Evolutionary conservation across 2,888 invertebrate species (phyloP), one percentile per base, ranked within the genome.

Genomic region (Cepaea hortensis): DNA sequence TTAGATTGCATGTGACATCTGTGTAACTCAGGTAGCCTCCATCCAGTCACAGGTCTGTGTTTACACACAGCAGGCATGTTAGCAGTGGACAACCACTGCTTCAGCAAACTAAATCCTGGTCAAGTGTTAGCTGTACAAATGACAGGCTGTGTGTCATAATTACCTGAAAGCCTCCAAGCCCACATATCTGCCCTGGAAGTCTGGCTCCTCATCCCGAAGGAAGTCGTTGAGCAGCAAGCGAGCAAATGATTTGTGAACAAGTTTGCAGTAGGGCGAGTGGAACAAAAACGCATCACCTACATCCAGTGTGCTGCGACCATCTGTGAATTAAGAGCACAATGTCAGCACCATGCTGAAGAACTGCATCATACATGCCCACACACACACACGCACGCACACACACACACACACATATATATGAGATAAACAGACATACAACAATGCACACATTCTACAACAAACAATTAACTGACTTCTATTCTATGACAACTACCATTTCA

Each of bases 181-280:
- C 11, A 96, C 96, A 94, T 96, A 97, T 87, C 96, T 91, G 35
- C 90, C 90, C 6, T 90, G 87, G 55, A 93, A 95, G 85, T 96
- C 95, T 70, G 96, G 95, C 76, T 94, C 92, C 0, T 96, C 94
- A 79, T 96, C 95, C 90, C 96, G 95, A 5, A 97, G 94, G 93
- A 97, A 98, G 95, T 99, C 99, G 94, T 98, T 97, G 86, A 98
- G 96, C 89, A 96, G 96, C 72, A 99, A 95, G 89, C 99, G 96
- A n/a, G 97, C 98, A 88, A 99, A 96, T 0, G 99, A 99, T 94
- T 99, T 99, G 95, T 99, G 98, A 0, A 99, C 99, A 88, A 99
- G 95, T 95, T 99, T 99, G 93, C 98, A 97, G 94, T 97, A 99
- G 0, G 99, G 99, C 0, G 98, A 97, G 93, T 99, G 99, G 87